Evolutionary conservation across 2,888 invertebrate species (phyloP).

Genomic region (Rotaria sp.): DNA sequence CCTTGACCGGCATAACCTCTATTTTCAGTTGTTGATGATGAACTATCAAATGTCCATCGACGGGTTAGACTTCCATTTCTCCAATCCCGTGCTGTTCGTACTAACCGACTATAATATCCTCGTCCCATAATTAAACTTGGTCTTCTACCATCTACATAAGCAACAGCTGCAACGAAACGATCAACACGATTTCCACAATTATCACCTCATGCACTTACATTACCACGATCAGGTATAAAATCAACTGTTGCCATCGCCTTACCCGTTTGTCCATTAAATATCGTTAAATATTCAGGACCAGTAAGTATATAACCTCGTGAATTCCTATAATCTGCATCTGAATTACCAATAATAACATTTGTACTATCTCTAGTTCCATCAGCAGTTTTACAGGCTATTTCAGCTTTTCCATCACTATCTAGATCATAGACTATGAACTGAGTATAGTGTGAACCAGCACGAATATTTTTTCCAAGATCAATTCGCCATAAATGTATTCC

Average conservation of each 20-base stretch:
- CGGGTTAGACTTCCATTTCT: background rate
- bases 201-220: background rate
- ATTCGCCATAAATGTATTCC: background rate
- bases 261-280: background rate
- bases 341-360: background rate
- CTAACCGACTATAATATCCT: background rate
- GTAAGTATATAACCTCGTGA: background rate
- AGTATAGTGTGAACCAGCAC: constrained; percentile 4
- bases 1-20: background rate
- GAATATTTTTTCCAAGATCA: background rate
- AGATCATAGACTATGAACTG: background rate
- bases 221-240: background rate
- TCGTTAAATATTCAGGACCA: background rate
- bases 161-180: background rate
- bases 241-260: background rate
- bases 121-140: constrained; percentile 14
- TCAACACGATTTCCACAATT: background rate
- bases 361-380: background rate
- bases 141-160: background rate
- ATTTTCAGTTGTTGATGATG: background rate
- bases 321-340: background rate
- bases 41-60: background rate
- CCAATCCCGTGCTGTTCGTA: background rate
- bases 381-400: constrained; percentile 1
- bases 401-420: background rate